These are phyloP conservation scores for Myiagra hebetior DNA, from an alignment of 2,113 vertebrate species.

Conservation along the genomic window DNA sequence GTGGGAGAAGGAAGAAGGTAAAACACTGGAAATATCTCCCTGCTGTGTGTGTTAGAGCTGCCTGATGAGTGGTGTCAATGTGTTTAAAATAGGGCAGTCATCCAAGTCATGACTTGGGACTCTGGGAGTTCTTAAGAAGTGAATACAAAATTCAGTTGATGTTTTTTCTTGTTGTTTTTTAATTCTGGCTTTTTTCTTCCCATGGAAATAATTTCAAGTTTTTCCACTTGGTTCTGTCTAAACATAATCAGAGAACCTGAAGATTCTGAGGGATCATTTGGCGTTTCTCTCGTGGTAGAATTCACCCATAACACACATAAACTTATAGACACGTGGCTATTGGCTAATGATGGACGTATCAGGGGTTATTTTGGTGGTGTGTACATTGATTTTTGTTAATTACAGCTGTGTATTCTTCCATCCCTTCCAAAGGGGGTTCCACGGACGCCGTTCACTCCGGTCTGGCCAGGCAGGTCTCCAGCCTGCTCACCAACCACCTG, in stretches of 20 bases:
- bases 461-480: constrained; percentile 94
- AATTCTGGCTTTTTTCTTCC: background rate
- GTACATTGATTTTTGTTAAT: background rate
- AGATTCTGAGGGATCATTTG: background rate
- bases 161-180: background rate
- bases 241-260: background rate
- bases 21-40: fast-evolving
- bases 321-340: fast-evolving
- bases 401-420: background rate
- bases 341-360: background rate
- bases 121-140: background rate
- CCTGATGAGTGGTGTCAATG: background rate
- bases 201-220: background rate
- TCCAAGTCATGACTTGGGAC: background rate
- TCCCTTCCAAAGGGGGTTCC: constrained; percentile 80
- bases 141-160: background rate
- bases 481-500: constrained; percentile 93
- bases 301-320: background rate
- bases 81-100: background rate
- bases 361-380: background rate
- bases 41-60: background rate
- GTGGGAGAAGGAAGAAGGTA: constrained; percentile 99
- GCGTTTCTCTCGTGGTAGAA: background rate
- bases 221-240: background rate
- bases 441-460: constrained; percentile 96